A percentile compares a stretch with the other conserved stretches of the same genome.
These are phyloP conservation scores for Micrasema minimum DNA, from an alignment of 1,140 invertebrate species.

Conservation along the genomic window DNA sequence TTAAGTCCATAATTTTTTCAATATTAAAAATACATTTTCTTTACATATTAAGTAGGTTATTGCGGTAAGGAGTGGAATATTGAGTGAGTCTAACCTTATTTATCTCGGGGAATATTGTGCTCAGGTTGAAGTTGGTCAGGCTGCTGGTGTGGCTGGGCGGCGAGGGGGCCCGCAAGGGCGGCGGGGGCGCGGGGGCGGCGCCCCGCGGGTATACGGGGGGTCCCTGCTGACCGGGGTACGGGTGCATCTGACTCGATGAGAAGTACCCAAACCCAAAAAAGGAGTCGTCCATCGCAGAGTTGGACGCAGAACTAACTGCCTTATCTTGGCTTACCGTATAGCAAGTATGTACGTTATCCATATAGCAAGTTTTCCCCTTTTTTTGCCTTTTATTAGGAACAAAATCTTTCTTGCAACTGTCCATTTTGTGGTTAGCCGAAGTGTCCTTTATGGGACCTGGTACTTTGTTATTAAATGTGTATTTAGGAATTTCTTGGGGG, in stretches of 20 bases:
- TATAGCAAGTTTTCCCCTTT: slow-evolving; percentile 41
- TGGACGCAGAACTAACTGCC: slow-evolving; percentile 10
- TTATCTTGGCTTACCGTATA: slow-evolving; percentile 35
- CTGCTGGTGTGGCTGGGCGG: slow-evolving; percentile 58
- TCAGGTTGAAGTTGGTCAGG: slow-evolving; percentile 75
- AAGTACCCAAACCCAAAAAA: slow-evolving; percentile 44
- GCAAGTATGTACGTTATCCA: too few relatives aligned
- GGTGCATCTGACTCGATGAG: slow-evolving; percentile 49
- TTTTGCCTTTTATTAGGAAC: slow-evolving; percentile 41
- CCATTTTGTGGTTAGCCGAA: slow-evolving; percentile 16
- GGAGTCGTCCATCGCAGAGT: slow-evolving; percentile 39
- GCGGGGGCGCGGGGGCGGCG: slow-evolving; percentile 28
- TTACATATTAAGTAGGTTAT: too few relatives aligned
- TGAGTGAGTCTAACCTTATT: too few relatives aligned
- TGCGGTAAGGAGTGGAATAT: too few relatives aligned
- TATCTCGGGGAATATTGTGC: slow-evolving; percentile 77
- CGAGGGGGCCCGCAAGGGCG: slow-evolving; percentile 1
- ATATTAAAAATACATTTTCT: too few relatives aligned
- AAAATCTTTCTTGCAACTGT: slow-evolving; percentile 28
- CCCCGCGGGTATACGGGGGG: slow-evolving; percentile 1
- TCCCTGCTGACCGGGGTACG: slow-evolving; percentile 41
- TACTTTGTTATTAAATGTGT: slow-evolving; percentile 27
- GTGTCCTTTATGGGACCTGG: background rate
- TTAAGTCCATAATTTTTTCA: too few relatives aligned
- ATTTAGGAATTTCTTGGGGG: slow-evolving; percentile 19